These are phyloP conservation scores for Tanytarsus gracilentus DNA, from an alignment of 2,888 invertebrate genomes.

Conservation along the genomic window DNA sequence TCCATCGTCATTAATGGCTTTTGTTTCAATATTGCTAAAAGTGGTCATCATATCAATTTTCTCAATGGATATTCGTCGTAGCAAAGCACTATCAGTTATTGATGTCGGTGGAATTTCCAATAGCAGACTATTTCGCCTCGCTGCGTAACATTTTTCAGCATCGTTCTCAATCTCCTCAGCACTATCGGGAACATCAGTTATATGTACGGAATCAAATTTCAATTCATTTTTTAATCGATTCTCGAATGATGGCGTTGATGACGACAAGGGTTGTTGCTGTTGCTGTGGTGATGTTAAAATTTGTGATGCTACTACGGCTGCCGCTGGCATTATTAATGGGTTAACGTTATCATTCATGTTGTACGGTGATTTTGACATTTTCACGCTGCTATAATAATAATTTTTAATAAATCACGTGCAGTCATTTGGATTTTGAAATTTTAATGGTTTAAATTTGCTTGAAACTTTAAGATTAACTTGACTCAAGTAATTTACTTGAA, in stretches of 20 bases:
- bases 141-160: neutral
- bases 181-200: slow-evolving; percentile 6
- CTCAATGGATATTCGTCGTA: no score
- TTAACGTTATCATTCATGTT: no score
- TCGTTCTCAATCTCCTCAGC: slow-evolving; percentile 18
- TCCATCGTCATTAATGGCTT: slow-evolving; percentile 7
- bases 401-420: no score
- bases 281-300: neutral
- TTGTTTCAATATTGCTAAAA: neutral
- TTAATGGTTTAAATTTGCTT: no score
- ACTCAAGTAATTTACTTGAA: no score
- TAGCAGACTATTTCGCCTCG: neutral
- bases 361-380: slow-evolving; percentile 22
- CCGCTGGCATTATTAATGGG: neutral
- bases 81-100: no score
- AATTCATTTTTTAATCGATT: slow-evolving; percentile 10
- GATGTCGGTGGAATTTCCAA: no score
- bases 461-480: no score
- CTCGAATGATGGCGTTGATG: neutral
- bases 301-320: neutral
- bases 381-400: slow-evolving; percentile 1
- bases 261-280: neutral
- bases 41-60: neutral
- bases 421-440: no score
- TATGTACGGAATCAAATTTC: neutral